phyloP scores from a whole-genome alignment of 2,888 invertebrate species.

The Ormyrus nitidulus region DNA sequence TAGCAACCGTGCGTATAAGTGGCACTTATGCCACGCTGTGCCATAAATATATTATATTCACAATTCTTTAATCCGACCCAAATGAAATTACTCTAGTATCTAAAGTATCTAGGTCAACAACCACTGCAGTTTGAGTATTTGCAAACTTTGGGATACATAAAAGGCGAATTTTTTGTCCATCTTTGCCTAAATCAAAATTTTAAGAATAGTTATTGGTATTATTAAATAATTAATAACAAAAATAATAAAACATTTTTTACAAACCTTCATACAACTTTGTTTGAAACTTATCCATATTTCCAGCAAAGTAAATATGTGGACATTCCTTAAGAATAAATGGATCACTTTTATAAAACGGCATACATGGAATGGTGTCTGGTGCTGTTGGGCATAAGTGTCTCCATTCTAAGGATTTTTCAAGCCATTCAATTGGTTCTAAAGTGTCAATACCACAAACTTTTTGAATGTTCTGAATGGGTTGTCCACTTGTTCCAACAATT shows the following conservation, averaged over 20 bases:
- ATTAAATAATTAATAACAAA: conserved; percentile 20
- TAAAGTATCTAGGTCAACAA: conserved; percentile 87
- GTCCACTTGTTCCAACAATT: conserved; percentile 82
- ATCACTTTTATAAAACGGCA: conserved; percentile 88
- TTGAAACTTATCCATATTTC: conserved; percentile 86
- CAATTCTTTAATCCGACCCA: conserved; percentile 64
- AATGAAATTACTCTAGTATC: conserved; percentile 84
- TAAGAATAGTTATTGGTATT: conserved; percentile 64
- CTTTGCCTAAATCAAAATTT: conserved; percentile 77
- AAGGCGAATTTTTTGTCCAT: conserved; percentile 83
- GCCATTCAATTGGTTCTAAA: conserved; percentile 80
- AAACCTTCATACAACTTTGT: conserved; percentile 82
- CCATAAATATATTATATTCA: conserved; percentile 5
- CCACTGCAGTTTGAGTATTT: conserved; percentile 82
- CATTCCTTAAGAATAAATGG: conserved; percentile 90
- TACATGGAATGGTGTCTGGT: conserved; percentile 94
- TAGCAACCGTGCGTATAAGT: too few species aligned
- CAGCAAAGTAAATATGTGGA: conserved; percentile 92
- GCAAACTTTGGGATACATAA: conserved; percentile 90
- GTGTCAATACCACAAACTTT: conserved; percentile 82
- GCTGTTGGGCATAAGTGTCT: conserved; percentile 94
- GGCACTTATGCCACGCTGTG: too few species aligned
- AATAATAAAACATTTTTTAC: conserved; percentile 23
- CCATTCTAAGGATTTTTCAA: conserved; percentile 90
- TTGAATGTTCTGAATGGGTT: conserved; percentile 88